Evolutionary conservation across 2,888 invertebrate genomes (phyloP).

Genomic region (Drosophila nr. fundita): DNA sequence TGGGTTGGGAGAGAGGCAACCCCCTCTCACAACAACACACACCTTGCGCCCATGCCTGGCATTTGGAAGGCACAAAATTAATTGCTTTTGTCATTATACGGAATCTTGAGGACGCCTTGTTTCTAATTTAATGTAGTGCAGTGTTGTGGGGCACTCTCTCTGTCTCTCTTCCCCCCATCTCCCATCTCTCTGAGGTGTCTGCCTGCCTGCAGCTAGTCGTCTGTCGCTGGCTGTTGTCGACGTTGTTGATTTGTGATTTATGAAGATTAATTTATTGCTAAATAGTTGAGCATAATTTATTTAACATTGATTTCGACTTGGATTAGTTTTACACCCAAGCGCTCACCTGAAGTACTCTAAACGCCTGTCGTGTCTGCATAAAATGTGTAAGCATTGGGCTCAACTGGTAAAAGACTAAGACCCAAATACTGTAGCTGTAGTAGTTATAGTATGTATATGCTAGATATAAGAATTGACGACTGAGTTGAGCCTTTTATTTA

Average conservation of each 20-base stretch:
- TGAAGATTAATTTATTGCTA: constrained; percentile 84
- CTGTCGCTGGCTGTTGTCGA: constrained; percentile 45
- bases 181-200: constrained; percentile 10
- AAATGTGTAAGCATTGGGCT: constrained; percentile 5
- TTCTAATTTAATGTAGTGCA: constrained; percentile 77
- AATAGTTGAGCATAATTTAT: constrained; percentile 81
- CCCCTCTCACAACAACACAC: constrained; percentile 12
- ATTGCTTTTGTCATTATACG: constrained; percentile 84
- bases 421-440: not conserved
- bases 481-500: not conserved
- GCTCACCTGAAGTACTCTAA: constrained; percentile 36
- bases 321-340: constrained; percentile 56
- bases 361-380: constrained; percentile 31
- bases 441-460: not conserved
- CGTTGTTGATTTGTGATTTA: constrained; percentile 83
- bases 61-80: constrained; percentile 81
- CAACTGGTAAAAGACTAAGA: no score
- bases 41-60: constrained; percentile 63
- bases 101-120: constrained; percentile 82
- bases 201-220: constrained; percentile 18
- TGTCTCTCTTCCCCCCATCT: constrained; percentile 11
- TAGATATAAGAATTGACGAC: not conserved
- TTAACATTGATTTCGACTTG: constrained; percentile 77
- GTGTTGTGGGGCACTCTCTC: constrained; percentile 29
- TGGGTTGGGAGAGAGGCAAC: constrained; percentile 25